Conservation (phyloP, 2,113 vertebrate species). For the Rattus norvegicus region GRCr8 NC_086020.1:240792001-240792500, state of each 20-base stretch:
- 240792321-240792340: constrained; percentile 53
- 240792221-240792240: constrained; percentile 74
- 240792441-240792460: constrained; percentile 58
- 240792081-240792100: constrained; percentile 77
- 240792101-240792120: constrained; percentile 81
- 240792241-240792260: constrained; percentile 67
- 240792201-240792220: constrained; percentile 78
- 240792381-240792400: constrained; percentile 51
- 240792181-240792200: constrained; percentile 82
- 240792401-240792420: constrained; percentile 58
- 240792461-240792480: constrained; percentile 62
- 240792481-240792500: constrained; percentile 55
- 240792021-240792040: constrained; percentile 54
- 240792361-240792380: constrained; percentile 52
- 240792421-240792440: constrained; percentile 45
- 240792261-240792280: constrained; percentile 82
- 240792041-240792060: constrained; percentile 57
- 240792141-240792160: constrained; percentile 83
- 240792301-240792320: constrained; percentile 79
- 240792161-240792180: constrained; percentile 84
- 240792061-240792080: constrained; percentile 83
- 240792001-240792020: constrained; percentile 14
- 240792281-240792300: constrained; percentile 80
- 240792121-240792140: constrained; percentile 81
- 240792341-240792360: background rate